Evolutionary conservation across 2,797 vertebrate species (phyloP), one percentile per base, ranked within the genome.

Genomic region (Phalanger gymnotis): DNA sequence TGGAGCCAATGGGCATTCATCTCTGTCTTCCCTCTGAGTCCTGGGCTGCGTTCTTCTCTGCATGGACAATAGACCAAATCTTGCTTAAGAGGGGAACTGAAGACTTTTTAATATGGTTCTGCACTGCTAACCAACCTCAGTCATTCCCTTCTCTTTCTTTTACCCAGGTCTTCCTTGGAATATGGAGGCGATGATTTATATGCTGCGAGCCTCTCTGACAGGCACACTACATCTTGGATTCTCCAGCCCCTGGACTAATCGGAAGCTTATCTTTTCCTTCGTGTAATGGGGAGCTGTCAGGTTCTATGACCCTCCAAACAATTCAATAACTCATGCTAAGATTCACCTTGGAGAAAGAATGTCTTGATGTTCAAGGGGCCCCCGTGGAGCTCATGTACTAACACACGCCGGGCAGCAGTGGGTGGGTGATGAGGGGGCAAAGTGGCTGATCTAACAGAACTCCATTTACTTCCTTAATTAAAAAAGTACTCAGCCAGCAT

Each of bases 131-230:
- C 93, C 91, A 94, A 97, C 57, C 96, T 81, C 56, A 40, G 91
- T 81, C 92, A 47, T 92, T 94, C 53, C 54, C 56, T n/a, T 61
- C 57, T 92, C n/a, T n/a, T 53, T 54, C 91, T 54, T 93, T 90
- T 91, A 58, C 90, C 91, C 95, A 53, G 90, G 13, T 89, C 93
- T 91, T 92, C 92, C 91, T 90, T 4, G 97, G 98, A 96, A 97
- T 97, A 98, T 94, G 93, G 96, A 98, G 95, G 96, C 91, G 66
- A 97, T 97, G 97, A 98, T 98, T 98, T 98, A 98, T 97, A 95
- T 54, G 90, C 96, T 0, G 47, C 91, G 90, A 95, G 94, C 90
- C 92, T 66, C 95, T 97, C 91, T 98, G 98, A 98, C 97, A 97
- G 93, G 91, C 52, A 53, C 92, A 94, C 93, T 98, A 94, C 51